Conservation (phyloP, 2,113 vertebrate species). For the Bubalus kerabau region DNA sequence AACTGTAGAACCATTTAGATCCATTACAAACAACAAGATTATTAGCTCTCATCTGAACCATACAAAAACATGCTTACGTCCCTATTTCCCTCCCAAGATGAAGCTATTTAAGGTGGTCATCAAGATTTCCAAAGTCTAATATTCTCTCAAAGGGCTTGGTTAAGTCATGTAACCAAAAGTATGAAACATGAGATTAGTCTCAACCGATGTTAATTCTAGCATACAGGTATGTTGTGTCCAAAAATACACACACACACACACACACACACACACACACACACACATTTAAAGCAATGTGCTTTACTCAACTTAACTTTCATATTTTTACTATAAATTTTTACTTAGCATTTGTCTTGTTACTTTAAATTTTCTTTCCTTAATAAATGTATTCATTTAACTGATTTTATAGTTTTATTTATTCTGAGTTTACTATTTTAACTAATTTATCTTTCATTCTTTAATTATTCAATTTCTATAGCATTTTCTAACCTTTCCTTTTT, state of each 20-base stretch:
- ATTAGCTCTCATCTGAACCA: not conserved
- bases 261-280: not conserved
- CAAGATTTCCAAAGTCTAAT: not conserved
- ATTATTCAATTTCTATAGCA: not conserved
- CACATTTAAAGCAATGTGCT: not conserved
- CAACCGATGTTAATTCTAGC: not conserved
- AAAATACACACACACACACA: not conserved
- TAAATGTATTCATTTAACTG: not conserved
- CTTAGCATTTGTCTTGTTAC: not conserved
- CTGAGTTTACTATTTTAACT: not conserved
- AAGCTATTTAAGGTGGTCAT: not conserved
- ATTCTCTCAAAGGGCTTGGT: not conserved
- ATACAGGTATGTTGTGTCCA: not conserved
- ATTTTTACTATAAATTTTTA: not conserved
- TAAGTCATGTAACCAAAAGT: not conserved
- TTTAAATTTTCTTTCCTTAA: not conserved
- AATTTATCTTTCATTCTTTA: not conserved
- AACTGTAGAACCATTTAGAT: not conserved
- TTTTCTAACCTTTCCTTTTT: not conserved
- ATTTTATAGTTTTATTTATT: not conserved
- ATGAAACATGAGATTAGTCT: not conserved
- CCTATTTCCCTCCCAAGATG: not conserved
- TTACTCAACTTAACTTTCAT: not conserved
- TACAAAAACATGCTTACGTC: not conserved
- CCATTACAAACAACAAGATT: not conserved